These are phyloP conservation scores for Rhamphomyia laevipes DNA, from an alignment of 2,888 invertebrate species.

Conservation along the genomic window DNA sequence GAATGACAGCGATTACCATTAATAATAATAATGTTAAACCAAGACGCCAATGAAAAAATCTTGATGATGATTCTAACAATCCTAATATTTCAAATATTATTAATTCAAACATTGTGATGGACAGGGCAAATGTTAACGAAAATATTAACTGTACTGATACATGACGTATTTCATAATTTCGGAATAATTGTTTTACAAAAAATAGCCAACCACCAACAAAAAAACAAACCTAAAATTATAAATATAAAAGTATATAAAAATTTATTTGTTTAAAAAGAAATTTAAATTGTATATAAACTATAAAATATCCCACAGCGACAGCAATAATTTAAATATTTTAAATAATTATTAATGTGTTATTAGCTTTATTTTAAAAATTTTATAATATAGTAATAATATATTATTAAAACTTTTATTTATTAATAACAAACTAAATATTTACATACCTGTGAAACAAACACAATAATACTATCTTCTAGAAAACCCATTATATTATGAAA, in stretches of 20 bases:
- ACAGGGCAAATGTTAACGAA: conserved; percentile 88
- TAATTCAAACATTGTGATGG: conserved; percentile 97
- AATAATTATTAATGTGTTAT: too few relatives aligned
- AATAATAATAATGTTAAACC: conserved; percentile 83
- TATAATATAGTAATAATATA: too few relatives aligned
- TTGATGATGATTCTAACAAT: conserved; percentile 78
- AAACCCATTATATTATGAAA: conserved; percentile 53
- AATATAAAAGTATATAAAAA: conserved; percentile 7
- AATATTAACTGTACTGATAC: conserved; percentile 90
- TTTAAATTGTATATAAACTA: too few relatives aligned
- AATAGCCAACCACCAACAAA: conserved; percentile 97
- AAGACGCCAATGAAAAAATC: conserved; percentile 73
- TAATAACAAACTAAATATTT: too few relatives aligned
- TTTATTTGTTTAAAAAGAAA: not conserved
- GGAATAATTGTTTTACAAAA: conserved; percentile 92
- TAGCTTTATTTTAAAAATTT: too few relatives aligned
- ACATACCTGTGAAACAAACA: conserved; percentile 67
- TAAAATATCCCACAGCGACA: too few relatives aligned
- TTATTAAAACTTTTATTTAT: too few relatives aligned
- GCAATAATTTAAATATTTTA: too few relatives aligned
- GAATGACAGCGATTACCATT: conserved; percentile 91
- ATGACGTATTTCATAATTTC: conserved; percentile 96
- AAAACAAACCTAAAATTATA: conserved; percentile 67
- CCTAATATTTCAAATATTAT: conserved; percentile 99
- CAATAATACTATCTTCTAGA: conserved; percentile 69